A percentile compares a stretch with the other conserved stretches of the same genome.
These are phyloP conservation scores for Mormyrus hasselquistii DNA, from an alignment of 2,797 vertebrate species.

Conservation along the genomic window DNA sequence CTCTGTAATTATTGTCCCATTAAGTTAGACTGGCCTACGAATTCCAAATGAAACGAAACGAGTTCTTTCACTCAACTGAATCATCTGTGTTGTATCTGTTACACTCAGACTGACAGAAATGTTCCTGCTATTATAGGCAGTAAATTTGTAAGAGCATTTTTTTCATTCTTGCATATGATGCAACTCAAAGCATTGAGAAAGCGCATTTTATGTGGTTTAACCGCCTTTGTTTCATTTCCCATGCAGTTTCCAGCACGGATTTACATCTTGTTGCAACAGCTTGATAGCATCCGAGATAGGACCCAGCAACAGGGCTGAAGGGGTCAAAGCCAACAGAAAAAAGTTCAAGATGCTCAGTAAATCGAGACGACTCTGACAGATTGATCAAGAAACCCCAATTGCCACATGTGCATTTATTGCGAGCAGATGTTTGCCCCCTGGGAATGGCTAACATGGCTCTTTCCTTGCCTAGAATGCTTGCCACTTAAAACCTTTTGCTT, in stretches of 20 bases:
- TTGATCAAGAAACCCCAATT: slow-evolving; percentile 1
- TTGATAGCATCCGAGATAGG: background rate
- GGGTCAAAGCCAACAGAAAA: background rate
- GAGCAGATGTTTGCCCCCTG: background rate
- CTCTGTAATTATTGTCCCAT: background rate
- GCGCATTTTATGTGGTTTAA: background rate
- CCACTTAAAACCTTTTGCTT: slow-evolving; percentile 25
- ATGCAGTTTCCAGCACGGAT: background rate
- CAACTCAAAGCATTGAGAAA: background rate
- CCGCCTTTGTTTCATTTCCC: background rate
- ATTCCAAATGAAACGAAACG: background rate
- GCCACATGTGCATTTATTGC: background rate
- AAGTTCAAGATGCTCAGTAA: background rate
- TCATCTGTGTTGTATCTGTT: background rate
- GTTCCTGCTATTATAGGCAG: background rate
- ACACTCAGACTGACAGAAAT: slow-evolving; percentile 1
- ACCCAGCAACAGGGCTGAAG: background rate
- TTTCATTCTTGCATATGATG: background rate
- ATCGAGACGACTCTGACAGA: background rate
- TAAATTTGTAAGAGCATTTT: background rate
- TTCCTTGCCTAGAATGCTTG: slow-evolving; percentile 9
- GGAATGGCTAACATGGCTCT: background rate
- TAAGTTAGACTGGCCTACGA: background rate
- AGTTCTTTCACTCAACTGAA: background rate
- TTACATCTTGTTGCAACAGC: background rate